Conservation (phyloP, 2,888 invertebrate genomes). For the Neelides folsomi region DNA sequence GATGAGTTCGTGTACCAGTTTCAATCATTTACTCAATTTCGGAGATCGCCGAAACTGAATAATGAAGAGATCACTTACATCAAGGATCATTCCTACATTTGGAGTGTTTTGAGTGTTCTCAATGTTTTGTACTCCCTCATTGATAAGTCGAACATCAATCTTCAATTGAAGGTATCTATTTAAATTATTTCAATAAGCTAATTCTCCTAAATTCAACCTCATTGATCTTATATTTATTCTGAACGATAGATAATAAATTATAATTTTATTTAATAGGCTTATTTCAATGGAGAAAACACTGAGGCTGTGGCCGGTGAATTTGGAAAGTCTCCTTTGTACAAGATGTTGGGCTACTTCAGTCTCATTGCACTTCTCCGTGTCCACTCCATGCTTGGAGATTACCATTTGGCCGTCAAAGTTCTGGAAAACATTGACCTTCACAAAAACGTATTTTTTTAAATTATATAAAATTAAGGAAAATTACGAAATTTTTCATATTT, state of each 20-base stretch:
- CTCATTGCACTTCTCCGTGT: conserved; percentile 86
- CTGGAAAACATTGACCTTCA: conserved; percentile 91
- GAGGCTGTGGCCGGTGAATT: conserved; percentile 93
- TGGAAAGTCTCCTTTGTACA: conserved; percentile 89
- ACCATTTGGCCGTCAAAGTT: conserved; percentile 91
- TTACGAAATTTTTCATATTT: conserved; percentile 13
- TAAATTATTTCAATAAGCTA: not conserved
- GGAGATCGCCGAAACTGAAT: conserved; percentile 30
- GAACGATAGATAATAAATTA: too few species aligned
- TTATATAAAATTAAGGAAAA: not conserved
- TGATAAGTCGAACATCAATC: conserved; percentile 95
- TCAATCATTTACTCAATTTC: conserved; percentile 66
- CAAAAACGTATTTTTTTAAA: conserved; percentile 53
- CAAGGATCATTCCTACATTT: conserved; percentile 39
- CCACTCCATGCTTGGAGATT: conserved; percentile 93
- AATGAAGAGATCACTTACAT: conserved; percentile 40
- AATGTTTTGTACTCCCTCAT: conserved; percentile 96
- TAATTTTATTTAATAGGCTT: conserved; percentile 39
- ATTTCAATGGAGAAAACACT: conserved; percentile 71
- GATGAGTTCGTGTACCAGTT: conserved; percentile 99
- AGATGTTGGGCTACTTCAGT: conserved; percentile 98
- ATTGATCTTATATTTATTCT: too few species aligned
- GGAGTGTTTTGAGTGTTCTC: conserved; percentile 95
- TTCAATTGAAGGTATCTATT: conserved; percentile 69
- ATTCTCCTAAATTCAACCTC: too few species aligned